Conservation (phyloP, 2,888 invertebrate species). For the Rhingia campestris region DNA sequence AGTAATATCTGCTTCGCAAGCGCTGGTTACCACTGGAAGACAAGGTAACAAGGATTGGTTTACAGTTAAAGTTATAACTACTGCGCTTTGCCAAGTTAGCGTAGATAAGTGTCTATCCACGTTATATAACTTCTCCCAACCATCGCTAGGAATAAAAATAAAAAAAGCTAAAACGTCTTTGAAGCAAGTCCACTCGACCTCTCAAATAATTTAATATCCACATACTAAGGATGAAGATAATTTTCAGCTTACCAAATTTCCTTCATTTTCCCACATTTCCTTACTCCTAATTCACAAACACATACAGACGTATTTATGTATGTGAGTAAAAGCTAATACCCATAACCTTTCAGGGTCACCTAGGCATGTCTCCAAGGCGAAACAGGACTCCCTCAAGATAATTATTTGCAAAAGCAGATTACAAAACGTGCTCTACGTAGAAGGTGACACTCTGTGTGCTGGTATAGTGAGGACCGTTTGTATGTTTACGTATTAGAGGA, state of each 20-base stretch:
- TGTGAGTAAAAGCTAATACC: constrained; percentile 14
- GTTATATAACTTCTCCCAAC: too few relatives aligned
- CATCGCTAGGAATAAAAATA: too few relatives aligned
- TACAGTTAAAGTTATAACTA: too few relatives aligned
- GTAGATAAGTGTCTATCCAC: too few relatives aligned
- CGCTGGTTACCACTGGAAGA: too few relatives aligned
- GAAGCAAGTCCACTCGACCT: constrained; percentile 14
- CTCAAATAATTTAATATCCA: constrained; percentile 50
- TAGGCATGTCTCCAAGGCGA: constrained; percentile 22
- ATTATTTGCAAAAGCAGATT: constrained; percentile 64
- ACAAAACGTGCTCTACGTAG: constrained; percentile 63
- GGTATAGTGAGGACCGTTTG: neutral
- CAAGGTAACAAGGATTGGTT: too few relatives aligned
- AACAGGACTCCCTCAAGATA: constrained; percentile 43
- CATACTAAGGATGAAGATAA: constrained; percentile 50
- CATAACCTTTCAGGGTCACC: constrained; percentile 59
- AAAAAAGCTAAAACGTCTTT: too few relatives aligned
- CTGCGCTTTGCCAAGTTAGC: too few relatives aligned
- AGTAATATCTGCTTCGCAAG: too few relatives aligned
- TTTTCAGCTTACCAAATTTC: constrained; percentile 43
- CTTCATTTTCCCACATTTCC: constrained; percentile 16
- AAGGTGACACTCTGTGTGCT: constrained; percentile 51
- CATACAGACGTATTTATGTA: constrained; percentile 1
- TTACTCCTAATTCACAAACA: neutral
- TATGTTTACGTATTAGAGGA: neutral